Evolutionary conservation across 2,888 invertebrate genomes (phyloP).

Genomic region (Limnephilus rhombicus): DNA sequence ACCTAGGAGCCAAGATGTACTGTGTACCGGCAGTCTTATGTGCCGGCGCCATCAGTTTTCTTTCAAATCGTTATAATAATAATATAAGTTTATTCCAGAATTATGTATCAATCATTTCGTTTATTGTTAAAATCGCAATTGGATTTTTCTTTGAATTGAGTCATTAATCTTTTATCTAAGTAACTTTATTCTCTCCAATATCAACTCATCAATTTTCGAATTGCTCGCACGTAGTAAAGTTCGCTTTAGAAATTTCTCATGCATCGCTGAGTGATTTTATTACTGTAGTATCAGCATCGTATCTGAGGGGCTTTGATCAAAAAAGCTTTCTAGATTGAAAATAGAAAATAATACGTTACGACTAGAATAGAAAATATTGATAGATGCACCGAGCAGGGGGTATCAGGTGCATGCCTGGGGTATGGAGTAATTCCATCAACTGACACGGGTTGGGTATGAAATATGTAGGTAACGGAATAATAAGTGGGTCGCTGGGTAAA

Average conservation of each 20-base stretch:
- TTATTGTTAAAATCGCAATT: too few relatives aligned
- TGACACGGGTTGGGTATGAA: background rate
- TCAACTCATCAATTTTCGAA: background rate
- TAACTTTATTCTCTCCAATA: background rate
- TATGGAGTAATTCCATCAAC: background rate
- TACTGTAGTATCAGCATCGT: background rate
- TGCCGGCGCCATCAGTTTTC: too few relatives aligned
- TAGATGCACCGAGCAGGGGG: background rate
- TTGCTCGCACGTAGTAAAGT: background rate
- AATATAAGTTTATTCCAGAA: too few relatives aligned
- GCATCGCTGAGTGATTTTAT: background rate
- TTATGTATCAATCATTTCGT: too few relatives aligned
- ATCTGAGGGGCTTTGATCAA: background rate
- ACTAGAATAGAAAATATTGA: background rate
- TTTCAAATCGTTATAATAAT: too few relatives aligned
- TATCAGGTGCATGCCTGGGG: background rate
- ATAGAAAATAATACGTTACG: background rate
- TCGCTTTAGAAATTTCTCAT: background rate
- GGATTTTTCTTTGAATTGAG: too few relatives aligned
- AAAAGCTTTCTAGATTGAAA: background rate
- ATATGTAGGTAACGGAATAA: constrained; percentile 1
- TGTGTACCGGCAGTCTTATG: too few relatives aligned
- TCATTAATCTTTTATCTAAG: background rate
- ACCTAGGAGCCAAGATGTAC: too few relatives aligned
- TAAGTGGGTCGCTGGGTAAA: background rate